Conservation (phyloP, 92 coral and sea anemone species). For the Epizoanthus scotinus region DNA sequence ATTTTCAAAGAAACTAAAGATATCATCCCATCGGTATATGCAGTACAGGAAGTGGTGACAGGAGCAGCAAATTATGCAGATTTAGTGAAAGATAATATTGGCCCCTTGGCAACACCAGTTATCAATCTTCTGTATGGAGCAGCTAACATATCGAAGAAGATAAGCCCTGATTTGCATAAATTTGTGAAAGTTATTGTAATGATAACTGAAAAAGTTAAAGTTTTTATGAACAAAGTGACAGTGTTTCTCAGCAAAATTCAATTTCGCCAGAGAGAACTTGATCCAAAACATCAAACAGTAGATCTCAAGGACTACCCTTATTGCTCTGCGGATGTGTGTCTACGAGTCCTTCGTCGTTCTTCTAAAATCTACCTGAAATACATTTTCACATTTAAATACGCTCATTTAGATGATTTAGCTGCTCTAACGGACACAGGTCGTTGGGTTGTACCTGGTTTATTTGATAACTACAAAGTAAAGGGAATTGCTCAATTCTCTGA, state of each 20-base stretch:
- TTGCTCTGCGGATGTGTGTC: slow-evolving; percentile 85
- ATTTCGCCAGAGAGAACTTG: slow-evolving; percentile 88
- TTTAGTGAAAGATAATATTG: slow-evolving; percentile 60
- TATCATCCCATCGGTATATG: slow-evolving; percentile 77
- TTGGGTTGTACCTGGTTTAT: slow-evolving; percentile 93
- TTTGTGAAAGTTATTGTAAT: slow-evolving; percentile 63
- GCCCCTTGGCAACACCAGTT: slow-evolving; percentile 74
- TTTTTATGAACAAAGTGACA: slow-evolving; percentile 72
- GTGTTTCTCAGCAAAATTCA: slow-evolving; percentile 80
- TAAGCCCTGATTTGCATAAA: slow-evolving; percentile 73
- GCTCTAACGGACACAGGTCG: slow-evolving; percentile 77
- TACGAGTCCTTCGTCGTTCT: slow-evolving; percentile 78
- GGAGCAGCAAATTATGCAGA: slow-evolving; percentile 78
- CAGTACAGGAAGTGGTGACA: slow-evolving; percentile 63
- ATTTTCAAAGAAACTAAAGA: slow-evolving; percentile 72
- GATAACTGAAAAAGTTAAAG: slow-evolving; percentile 63
- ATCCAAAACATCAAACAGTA: slow-evolving; percentile 62
- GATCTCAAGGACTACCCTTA: slow-evolving; percentile 75
- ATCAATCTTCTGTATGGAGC: slow-evolving; percentile 76
- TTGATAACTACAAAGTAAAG: slow-evolving; percentile 90
- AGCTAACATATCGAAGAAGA: slow-evolving; percentile 72
- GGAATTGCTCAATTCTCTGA: slow-evolving; percentile 73
- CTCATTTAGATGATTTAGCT: slow-evolving; percentile 93
- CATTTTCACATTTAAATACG: slow-evolving; percentile 87
- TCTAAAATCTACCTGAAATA: slow-evolving; percentile 74